Conservation (phyloP, 2,113 vertebrate species). For the Neogale vison region DNA sequence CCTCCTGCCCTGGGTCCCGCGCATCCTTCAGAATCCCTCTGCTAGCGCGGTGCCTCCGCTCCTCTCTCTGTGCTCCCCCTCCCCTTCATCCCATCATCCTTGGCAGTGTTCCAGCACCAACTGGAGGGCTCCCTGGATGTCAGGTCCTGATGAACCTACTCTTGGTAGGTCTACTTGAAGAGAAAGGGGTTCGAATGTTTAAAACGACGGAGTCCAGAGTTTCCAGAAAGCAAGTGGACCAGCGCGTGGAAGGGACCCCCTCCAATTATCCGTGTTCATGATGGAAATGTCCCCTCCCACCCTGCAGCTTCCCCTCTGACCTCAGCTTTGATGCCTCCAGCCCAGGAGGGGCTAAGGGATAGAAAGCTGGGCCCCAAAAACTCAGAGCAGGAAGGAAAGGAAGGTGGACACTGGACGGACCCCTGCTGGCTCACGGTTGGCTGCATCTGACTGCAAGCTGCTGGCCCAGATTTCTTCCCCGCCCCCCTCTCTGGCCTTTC, state of each 20-base stretch:
- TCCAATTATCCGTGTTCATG: background rate
- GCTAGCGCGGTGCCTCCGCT: background rate
- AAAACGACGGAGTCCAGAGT: background rate
- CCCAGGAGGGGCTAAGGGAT: background rate
- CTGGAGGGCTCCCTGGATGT: background rate
- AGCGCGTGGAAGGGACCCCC: background rate
- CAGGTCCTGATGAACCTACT: background rate
- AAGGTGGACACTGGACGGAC: background rate
- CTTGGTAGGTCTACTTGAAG: background rate
- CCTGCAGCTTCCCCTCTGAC: background rate
- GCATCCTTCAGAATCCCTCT: background rate
- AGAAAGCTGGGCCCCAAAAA: background rate
- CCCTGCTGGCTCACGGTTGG: background rate
- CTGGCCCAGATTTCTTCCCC: background rate
- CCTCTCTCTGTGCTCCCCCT: background rate
- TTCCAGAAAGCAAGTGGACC: background rate
- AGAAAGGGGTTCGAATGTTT: background rate
- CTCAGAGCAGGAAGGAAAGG: background rate
- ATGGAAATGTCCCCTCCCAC: background rate
- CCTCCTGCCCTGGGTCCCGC: no score
- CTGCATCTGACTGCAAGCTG: background rate
- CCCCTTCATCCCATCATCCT: background rate
- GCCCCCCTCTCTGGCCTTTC: background rate
- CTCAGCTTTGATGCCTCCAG: background rate
- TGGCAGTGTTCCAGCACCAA: background rate